Evolutionary conservation across 2,888 invertebrate species (phyloP).

Genomic region (Allygus modestus): DNA sequence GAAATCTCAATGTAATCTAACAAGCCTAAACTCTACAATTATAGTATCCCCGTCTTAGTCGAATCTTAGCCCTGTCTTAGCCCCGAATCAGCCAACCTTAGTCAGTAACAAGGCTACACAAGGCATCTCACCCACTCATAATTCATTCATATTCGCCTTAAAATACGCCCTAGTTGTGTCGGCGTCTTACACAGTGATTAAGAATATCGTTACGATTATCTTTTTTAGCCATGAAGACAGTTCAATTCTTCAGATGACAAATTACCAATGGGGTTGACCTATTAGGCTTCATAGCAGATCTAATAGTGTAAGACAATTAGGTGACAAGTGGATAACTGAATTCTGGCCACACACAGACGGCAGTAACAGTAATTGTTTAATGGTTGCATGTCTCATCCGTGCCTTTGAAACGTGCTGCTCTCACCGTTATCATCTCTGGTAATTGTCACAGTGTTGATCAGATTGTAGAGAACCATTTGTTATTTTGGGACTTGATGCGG

Average conservation of each 20-base stretch:
- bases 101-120: too few relatives aligned
- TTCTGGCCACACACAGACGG: slow-evolving; percentile 31
- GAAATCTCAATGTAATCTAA: too few relatives aligned
- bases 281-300: not conserved
- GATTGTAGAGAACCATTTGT: not conserved
- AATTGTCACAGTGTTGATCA: not conserved
- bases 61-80: too few relatives aligned
- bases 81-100: too few relatives aligned
- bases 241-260: not conserved
- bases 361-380: slow-evolving; percentile 17
- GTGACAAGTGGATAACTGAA: slow-evolving; percentile 44
- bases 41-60: too few relatives aligned
- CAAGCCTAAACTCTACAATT: too few relatives aligned
- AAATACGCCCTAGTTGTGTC: too few relatives aligned
- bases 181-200: too few relatives aligned
- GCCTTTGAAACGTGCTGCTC: slow-evolving; percentile 1
- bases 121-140: too few relatives aligned
- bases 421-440: not conserved
- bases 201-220: too few relatives aligned
- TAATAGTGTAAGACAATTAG: not conserved
- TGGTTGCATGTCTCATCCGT: not conserved
- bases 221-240: not conserved
- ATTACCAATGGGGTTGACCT: not conserved
- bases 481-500: slow-evolving; percentile 1
- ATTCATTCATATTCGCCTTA: too few relatives aligned